Conservation (phyloP, 2,797 vertebrate genomes). For the Hoplostethus mediterraneus region DNA sequence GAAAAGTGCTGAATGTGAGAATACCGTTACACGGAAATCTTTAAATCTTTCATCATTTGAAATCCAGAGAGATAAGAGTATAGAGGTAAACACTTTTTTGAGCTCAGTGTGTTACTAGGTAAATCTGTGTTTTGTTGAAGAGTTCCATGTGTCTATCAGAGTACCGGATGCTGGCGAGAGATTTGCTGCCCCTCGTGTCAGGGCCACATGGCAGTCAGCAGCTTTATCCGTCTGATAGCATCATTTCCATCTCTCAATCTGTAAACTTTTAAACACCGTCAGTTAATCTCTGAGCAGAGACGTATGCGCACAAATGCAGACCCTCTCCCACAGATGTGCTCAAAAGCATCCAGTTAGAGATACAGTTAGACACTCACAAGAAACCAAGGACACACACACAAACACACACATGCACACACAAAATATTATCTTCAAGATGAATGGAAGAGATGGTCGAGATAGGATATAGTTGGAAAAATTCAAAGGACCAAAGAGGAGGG, state of each 20-base stretch:
- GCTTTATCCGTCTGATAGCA: constrained; percentile 33
- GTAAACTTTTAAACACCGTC: constrained; percentile 46
- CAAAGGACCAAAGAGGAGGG: constrained; percentile 27
- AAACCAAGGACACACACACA: not conserved
- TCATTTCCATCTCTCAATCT: constrained; percentile 40
- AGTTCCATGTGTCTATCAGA: constrained; percentile 13
- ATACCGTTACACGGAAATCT: not conserved
- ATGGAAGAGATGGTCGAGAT: constrained; percentile 8
- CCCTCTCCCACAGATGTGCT: constrained; percentile 9
- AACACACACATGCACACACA: not conserved
- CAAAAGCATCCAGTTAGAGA: not conserved
- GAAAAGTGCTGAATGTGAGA: no score
- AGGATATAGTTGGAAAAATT: constrained; percentile 36
- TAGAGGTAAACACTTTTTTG: not conserved
- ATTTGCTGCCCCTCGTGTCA: constrained; percentile 36
- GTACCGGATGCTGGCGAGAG: constrained; percentile 24
- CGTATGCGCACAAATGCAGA: constrained; percentile 7
- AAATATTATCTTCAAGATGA: constrained; percentile 6
- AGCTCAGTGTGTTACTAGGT: not conserved
- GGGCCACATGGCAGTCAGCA: constrained; percentile 40
- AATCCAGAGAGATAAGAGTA: not conserved
- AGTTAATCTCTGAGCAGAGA: constrained; percentile 44
- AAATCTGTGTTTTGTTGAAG: not conserved
- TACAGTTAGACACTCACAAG: not conserved
- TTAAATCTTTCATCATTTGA: not conserved